Evolutionary conservation across 2,888 invertebrate genomes (phyloP).

Genomic region (Athalia circularis): DNA sequence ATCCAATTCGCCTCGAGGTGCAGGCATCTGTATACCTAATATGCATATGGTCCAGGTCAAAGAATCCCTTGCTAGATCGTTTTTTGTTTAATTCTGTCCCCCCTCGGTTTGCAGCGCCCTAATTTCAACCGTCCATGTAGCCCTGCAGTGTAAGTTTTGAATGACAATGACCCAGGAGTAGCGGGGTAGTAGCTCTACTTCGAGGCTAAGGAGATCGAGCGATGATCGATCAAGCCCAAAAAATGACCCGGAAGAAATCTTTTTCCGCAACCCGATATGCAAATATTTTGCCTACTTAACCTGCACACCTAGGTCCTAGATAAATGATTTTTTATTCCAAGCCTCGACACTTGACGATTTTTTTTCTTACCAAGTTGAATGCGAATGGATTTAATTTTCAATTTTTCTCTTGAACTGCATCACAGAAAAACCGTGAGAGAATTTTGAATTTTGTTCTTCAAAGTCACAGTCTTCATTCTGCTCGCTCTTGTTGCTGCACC

Average conservation of each 20-base stretch:
- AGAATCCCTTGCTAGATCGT: constrained; percentile 48
- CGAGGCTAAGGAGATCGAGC: constrained; percentile 47
- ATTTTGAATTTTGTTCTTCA: constrained; percentile 4
- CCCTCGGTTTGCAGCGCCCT: constrained; percentile 56
- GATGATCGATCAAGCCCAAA: constrained; percentile 56
- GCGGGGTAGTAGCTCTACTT: constrained; percentile 25
- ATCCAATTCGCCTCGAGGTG: constrained; percentile 15
- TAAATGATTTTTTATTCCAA: constrained; percentile 23
- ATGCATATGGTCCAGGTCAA: constrained; percentile 71
- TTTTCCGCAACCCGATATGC: constrained; percentile 70
- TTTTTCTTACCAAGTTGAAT: neutral
- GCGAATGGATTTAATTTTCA: constrained; percentile 39
- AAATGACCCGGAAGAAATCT: constrained; percentile 40
- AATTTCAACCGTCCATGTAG: constrained; percentile 68
- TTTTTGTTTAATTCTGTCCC: constrained; percentile 56
- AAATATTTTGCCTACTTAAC: constrained; percentile 71
- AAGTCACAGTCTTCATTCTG: too few species aligned
- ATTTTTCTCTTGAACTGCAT: constrained; percentile 24
- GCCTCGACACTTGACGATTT: constrained; percentile 32
- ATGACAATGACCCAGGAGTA: constrained; percentile 67
- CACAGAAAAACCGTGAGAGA: constrained; percentile 21
- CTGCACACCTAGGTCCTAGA: constrained; percentile 1
- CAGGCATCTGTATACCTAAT: constrained; percentile 71
- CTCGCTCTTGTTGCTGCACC: too few species aligned
- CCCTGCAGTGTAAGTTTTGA: constrained; percentile 61